These are phyloP conservation scores for Meandrusa payeni DNA, from an alignment of 2,888 invertebrate species.

Conservation along the genomic window DNA sequence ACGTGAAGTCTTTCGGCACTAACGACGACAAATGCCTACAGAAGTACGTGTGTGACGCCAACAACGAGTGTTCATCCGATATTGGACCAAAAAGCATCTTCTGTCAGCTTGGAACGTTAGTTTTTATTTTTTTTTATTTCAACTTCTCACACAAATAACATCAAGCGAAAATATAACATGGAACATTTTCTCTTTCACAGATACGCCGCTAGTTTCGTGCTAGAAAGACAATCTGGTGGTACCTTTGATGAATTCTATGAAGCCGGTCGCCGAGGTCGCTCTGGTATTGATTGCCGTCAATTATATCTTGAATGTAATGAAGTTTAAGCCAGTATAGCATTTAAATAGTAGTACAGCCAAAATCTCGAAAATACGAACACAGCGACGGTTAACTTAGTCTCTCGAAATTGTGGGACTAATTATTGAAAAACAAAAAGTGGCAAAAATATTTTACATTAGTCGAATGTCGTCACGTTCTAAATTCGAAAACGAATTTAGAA, in stretches of 20 bases:
- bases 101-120: conserved; percentile 96
- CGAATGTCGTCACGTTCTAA: neutral
- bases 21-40: conserved; percentile 91
- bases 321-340: conserved; percentile 75
- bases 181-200: conserved; percentile 80
- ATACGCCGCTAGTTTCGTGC: conserved; percentile 91
- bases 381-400: conserved; percentile 5
- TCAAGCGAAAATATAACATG: neutral
- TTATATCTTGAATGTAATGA: conserved; percentile 94
- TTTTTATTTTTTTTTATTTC: conserved; percentile 42
- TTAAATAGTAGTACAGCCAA: conserved; percentile 27
- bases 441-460: neutral
- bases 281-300: conserved; percentile 92
- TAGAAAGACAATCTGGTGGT: conserved; percentile 88
- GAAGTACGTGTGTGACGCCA: conserved; percentile 94
- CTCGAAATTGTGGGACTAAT: neutral
- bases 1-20: conserved; percentile 89
- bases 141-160: neutral
- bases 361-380: conserved; percentile 15
- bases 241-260: conserved; percentile 91
- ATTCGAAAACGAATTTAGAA: conserved; percentile 7
- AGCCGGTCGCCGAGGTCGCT: conserved; percentile 92
- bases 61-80: conserved; percentile 91
- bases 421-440: neutral
- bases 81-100: conserved; percentile 91